Base-by-base conservation (phyloP, 2,888 invertebrate species). In the Heliconius aoede region DNA sequence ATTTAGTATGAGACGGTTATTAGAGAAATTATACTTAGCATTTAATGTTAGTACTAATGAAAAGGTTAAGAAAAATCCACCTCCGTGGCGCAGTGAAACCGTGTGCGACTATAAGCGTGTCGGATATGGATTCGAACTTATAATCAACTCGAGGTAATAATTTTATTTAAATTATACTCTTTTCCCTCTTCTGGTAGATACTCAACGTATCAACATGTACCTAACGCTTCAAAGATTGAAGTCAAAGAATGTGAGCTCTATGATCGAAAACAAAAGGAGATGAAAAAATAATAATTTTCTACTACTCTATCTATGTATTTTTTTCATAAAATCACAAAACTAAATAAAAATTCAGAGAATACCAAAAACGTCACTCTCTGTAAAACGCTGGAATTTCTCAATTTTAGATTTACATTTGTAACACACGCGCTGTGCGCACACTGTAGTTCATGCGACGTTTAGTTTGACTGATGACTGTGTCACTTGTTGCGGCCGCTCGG, bases 401-500 rank as follows among this genome's bases (percentile, higher is more conserved):
- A 55, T 69, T 55, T 55, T 24, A 69, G 69, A 69, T 69, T 60
- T 60, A 72, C 15, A 60, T 58, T 72, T 61, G 32, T 40, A 72
- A 40, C 61, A 61, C 61, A 40, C n/a, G n/a, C n/a, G n/a, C 72
- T 60, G 36, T 72, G 18, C 1, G 32, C 5, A 36, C 36, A 11
- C 36, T n/a, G 46, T 18, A 69, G 76, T 69, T 79, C 79, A 86
- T 81, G 87, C 84, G 81, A 84, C 86, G 85, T 86, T 87, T 87
- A 83, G 77, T 84, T 85, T 87, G 87, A 88, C 84, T 82, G 85
- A 88, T 86, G 86, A 81, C 28, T 78, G 78, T 77, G 78, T 79
- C 80, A 80, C 81, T 80, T 79, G 81, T 84, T 82, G 81, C 80
- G 82, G 78, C 68, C 80, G 79, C 82, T 81, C 80, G 79, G 82